Evolutionary conservation across 2,888 invertebrate species (phyloP).

Genomic region (Steromphala cineraria): DNA sequence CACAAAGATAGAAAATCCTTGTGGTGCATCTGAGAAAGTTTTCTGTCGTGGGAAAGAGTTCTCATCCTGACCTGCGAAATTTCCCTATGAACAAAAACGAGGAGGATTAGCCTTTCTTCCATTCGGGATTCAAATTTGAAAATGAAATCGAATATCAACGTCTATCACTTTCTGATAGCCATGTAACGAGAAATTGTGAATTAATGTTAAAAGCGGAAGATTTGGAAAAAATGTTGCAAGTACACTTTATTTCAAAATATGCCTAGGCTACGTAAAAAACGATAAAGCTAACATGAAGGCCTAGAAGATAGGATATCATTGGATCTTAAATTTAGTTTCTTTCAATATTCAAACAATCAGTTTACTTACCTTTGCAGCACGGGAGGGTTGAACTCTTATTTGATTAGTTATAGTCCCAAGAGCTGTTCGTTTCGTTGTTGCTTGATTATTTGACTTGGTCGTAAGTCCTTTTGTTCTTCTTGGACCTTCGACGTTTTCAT

Average conservation of each 20-base stretch:
- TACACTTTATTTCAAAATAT: no score
- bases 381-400: constrained; percentile 65
- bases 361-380: constrained; percentile 68
- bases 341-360: neutral
- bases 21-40: constrained; percentile 42
- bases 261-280: no score
- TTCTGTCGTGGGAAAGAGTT: constrained; percentile 49
- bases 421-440: constrained; percentile 63
- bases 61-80: constrained; percentile 52
- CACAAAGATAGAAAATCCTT: constrained; percentile 56
- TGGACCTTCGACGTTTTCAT: constrained; percentile 37
- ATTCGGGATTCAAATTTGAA: neutral
- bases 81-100: no score
- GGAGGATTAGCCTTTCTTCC: neutral
- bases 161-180: no score
- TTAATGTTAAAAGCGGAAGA: no score
- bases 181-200: no score
- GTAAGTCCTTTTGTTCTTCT: constrained; percentile 40
- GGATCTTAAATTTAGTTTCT: no score
- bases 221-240: no score
- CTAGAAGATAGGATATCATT: no score
- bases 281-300: no score
- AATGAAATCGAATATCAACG: neutral
- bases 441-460: constrained; percentile 42
- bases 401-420: constrained; percentile 71